These are phyloP conservation scores for Hypomesus transpacificus DNA, from an alignment of 2,113 vertebrate species.

Conservation along the genomic window DNA sequence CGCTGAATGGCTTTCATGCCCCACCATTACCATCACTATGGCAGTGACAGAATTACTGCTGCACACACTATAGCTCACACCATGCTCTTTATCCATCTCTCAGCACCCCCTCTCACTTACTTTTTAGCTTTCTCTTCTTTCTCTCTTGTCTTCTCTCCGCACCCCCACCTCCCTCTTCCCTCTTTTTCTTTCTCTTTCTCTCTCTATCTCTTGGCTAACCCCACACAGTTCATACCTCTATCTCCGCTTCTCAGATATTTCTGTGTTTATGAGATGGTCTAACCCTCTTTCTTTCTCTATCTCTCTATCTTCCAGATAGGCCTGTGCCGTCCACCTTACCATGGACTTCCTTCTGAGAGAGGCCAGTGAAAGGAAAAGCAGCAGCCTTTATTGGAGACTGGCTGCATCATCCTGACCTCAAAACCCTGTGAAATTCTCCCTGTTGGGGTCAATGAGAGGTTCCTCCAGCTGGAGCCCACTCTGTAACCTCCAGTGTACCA, in stretches of 20 bases:
- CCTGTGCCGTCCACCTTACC: slow-evolving; percentile 60
- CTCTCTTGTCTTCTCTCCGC: background rate
- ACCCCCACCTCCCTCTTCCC: background rate
- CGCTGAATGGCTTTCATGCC: slow-evolving; percentile 65
- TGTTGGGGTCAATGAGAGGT: background rate
- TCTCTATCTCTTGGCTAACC: background rate
- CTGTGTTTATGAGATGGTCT: background rate
- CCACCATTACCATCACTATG: slow-evolving; percentile 72
- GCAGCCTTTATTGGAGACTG: slow-evolving; percentile 42
- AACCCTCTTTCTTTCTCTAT: background rate
- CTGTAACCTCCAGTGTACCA: background rate
- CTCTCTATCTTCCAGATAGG: slow-evolving; percentile 24
- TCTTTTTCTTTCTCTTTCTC: background rate
- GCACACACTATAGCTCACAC: slow-evolving; percentile 56
- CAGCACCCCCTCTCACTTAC: slow-evolving; percentile 3
- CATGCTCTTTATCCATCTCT: slow-evolving; percentile 12
- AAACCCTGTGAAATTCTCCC: slow-evolving; percentile 37
- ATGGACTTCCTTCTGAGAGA: slow-evolving; percentile 59
- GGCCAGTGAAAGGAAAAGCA: slow-evolving; percentile 52
- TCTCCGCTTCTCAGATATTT: background rate
- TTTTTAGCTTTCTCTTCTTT: slow-evolving; percentile 6
- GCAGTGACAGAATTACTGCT: slow-evolving; percentile 68
- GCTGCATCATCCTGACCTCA: slow-evolving; percentile 41
- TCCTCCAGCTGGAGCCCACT: background rate
- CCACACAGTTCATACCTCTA: background rate